Conservation (phyloP, 2,797 vertebrate species). For the Falco biarmicus region DNA sequence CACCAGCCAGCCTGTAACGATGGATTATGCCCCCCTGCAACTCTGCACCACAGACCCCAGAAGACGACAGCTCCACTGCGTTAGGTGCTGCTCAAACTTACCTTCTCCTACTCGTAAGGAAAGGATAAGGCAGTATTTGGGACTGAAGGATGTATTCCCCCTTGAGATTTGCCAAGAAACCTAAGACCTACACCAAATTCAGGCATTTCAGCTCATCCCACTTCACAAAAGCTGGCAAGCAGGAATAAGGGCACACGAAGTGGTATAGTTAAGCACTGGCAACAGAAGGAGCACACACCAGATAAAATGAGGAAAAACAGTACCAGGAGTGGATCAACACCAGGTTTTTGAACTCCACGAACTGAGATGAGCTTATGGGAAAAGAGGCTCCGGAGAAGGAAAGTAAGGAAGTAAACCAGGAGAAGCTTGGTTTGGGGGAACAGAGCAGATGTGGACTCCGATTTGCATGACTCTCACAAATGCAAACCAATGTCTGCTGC, state of each 20-base stretch:
- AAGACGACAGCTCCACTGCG: not conserved
- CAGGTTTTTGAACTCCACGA: not conserved
- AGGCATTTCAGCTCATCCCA: constrained; percentile 1
- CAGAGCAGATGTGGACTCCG: not conserved
- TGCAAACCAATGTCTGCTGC: not conserved
- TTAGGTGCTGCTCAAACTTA: not conserved
- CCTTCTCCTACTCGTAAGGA: not conserved
- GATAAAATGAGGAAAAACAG: not conserved
- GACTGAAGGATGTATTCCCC: not conserved
- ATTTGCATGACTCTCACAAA: not conserved
- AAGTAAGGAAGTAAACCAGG: not conserved
- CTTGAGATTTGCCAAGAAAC: not conserved
- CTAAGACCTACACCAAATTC: not conserved
- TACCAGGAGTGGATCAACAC: not conserved
- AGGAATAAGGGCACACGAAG: not conserved
- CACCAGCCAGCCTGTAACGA: not conserved
- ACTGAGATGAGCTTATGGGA: not conserved
- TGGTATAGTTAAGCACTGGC: constrained; percentile 2
- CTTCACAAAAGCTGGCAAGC: not conserved
- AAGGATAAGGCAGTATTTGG: not conserved
- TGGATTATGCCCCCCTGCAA: not conserved
- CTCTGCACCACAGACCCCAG: not conserved
- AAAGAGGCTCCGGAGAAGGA: not conserved
- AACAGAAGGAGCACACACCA: constrained; percentile 22
- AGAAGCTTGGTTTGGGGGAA: not conserved